phyloP scores from a whole-genome alignment of 2,797 vertebrate genomes.

The Sus cebifrons region DNA sequence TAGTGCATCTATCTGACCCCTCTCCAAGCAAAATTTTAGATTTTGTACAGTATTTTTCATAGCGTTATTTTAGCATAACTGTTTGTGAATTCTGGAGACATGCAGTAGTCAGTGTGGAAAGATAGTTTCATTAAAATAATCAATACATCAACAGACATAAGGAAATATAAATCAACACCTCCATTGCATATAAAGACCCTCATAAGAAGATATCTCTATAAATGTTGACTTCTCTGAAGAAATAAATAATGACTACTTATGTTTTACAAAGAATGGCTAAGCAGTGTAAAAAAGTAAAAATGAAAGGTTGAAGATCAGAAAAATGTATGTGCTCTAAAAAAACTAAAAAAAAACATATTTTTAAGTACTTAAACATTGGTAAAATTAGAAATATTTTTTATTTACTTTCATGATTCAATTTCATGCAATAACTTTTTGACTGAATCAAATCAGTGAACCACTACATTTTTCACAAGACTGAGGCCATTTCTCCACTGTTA shows the following conservation, averaged over 20 bases:
- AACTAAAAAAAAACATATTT: background rate
- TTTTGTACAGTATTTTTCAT: background rate
- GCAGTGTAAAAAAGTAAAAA: background rate
- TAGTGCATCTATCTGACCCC: background rate
- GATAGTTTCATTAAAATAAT: background rate
- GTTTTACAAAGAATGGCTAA: background rate
- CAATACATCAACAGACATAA: background rate
- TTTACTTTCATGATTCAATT: background rate
- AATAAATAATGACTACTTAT: background rate
- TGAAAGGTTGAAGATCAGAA: background rate
- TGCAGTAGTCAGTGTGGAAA: background rate
- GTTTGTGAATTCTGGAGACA: background rate
- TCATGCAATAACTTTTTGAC: background rate
- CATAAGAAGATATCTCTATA: background rate
- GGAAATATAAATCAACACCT: background rate
- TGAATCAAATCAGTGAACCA: background rate
- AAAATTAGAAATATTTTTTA: slow-evolving; percentile 18
- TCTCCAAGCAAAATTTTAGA: background rate
- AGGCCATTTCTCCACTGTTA: background rate
- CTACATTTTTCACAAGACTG: background rate
- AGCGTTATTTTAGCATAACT: background rate
- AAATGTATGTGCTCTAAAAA: background rate
- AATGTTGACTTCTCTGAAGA: background rate
- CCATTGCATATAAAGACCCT: background rate
- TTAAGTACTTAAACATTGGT: background rate